Conservation (phyloP, 2,888 invertebrate species). For the Zelleria hepariella region DNA sequence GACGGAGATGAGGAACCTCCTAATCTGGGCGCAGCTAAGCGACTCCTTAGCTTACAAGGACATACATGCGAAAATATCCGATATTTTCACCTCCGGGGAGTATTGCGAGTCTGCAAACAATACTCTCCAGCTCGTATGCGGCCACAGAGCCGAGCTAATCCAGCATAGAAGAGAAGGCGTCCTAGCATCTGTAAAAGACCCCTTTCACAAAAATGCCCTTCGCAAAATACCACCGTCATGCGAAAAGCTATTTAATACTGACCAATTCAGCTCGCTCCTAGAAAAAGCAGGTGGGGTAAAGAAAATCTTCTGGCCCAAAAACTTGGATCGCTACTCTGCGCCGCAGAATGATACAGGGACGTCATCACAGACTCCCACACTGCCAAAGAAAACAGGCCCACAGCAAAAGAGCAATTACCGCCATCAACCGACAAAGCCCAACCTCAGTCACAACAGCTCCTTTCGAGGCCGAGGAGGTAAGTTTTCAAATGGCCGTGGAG, state of each 20-base stretch:
- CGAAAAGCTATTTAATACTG: neutral
- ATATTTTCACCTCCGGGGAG: neutral
- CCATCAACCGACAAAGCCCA: neutral
- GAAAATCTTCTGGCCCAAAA: neutral
- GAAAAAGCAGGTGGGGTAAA: constrained; percentile 6
- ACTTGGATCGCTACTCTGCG: neutral
- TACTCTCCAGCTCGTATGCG: constrained; percentile 12
- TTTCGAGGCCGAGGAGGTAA: neutral
- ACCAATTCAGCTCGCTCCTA: constrained; percentile 2
- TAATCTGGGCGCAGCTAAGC: neutral
- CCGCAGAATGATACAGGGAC: neutral
- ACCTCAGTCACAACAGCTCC: neutral
- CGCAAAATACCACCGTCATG: constrained; percentile 5
- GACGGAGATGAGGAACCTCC: neutral
- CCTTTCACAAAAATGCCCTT: neutral
- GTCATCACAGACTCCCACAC: too few species aligned
- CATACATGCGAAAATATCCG: neutral
- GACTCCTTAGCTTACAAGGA: neutral
- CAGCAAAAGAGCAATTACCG: neutral
- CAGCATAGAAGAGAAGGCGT: constrained; percentile 4
- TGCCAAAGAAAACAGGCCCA: neutral
- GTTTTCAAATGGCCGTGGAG: neutral
- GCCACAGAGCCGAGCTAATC: constrained; percentile 13
- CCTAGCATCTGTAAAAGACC: neutral
- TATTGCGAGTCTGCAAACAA: neutral